Evolutionary conservation across 2,888 invertebrate genomes (phyloP).

Genomic region (Trisateles emortualis): DNA sequence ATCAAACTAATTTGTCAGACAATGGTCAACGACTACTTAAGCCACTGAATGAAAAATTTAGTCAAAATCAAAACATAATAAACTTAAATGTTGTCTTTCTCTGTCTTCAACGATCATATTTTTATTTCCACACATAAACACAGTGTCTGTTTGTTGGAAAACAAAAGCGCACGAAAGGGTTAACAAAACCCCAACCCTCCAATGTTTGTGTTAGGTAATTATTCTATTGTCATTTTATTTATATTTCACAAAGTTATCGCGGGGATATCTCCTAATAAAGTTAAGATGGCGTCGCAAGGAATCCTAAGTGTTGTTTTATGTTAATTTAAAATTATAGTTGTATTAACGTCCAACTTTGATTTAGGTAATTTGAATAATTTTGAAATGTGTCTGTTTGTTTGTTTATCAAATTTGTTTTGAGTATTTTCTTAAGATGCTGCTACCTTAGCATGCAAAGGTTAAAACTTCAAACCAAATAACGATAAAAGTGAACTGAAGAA

Average conservation of each 20-base stretch:
- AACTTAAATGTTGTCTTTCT: no score
- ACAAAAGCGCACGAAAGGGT: conserved; percentile 54
- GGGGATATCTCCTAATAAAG: conserved; percentile 80
- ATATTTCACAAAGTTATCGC: conserved; percentile 80
- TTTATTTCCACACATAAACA: conserved; percentile 20
- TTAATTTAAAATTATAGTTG: conserved; percentile 75
- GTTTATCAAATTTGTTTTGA: conserved; percentile 11
- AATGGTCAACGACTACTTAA: no score
- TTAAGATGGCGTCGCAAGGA: conserved; percentile 68
- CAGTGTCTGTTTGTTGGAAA: conserved; percentile 33
- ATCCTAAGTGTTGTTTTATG: conserved; percentile 84
- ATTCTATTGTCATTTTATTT: conserved; percentile 84
- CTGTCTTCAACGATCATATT: no score
- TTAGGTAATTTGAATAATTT: conserved; percentile 70
- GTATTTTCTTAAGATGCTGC: not conserved
- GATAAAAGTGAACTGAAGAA: no score
- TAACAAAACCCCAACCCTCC: conserved; percentile 51
- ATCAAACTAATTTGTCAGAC: no score
- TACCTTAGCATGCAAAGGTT: not conserved
- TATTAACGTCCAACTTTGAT: conserved; percentile 59
- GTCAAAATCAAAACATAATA: no score
- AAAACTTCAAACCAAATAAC: no score
- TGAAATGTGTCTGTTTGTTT: conserved; percentile 39
- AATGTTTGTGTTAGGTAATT: conserved; percentile 71
- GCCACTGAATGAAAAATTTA: no score